Conservation (phyloP, 2,797 vertebrate species). For the Potorous gilbertii region DNA sequence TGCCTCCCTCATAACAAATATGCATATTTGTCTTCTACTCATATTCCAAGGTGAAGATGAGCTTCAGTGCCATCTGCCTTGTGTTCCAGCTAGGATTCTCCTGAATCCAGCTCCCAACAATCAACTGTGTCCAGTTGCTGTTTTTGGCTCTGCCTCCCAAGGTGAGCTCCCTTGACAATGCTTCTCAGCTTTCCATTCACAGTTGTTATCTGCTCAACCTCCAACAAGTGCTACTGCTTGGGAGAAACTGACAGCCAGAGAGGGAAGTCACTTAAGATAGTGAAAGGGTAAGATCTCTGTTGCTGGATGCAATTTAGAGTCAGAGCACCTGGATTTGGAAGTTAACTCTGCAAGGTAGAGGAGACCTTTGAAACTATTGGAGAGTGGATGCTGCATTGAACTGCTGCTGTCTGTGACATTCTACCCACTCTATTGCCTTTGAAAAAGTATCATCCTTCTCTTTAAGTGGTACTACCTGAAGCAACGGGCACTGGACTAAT, state of each 20-base stretch:
- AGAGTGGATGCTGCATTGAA: not conserved
- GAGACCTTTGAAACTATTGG: not conserved
- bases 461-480: not conserved
- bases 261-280: not conserved
- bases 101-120: not conserved
- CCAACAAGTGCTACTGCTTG: not conserved
- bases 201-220: not conserved
- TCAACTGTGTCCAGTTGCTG: not conserved
- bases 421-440: not conserved
- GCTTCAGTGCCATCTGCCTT: not conserved
- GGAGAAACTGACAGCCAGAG: not conserved
- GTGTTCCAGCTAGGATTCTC: too few species aligned
- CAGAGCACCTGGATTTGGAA: not conserved
- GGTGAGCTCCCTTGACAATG: not conserved
- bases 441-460: not conserved
- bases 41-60: not conserved
- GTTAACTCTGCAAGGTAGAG: not conserved
- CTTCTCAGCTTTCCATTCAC: not conserved
- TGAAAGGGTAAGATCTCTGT: not conserved
- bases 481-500: not conserved
- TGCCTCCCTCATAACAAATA: not conserved
- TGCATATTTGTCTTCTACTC: not conserved
- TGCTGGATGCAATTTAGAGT: not conserved
- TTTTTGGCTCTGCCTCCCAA: not conserved
- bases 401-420: not conserved